These are phyloP conservation scores for Mobula birostris DNA, from an alignment of 2,113 vertebrate genomes.

Conservation along the genomic window DNA sequence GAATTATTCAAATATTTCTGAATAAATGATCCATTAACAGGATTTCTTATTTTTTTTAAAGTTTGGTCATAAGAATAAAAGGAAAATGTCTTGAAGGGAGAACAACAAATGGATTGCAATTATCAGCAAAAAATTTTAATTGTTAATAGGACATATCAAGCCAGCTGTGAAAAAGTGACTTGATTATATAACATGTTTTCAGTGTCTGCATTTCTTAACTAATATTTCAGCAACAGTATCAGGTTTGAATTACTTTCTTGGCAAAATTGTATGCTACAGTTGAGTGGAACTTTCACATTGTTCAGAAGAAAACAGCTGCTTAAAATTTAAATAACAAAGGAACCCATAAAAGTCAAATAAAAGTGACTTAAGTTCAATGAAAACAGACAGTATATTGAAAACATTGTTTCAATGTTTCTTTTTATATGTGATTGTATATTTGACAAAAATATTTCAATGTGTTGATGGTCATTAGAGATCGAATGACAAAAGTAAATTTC, in stretches of 20 bases:
- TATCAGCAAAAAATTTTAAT: background rate
- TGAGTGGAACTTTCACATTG: constrained; percentile 5
- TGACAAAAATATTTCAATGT: background rate
- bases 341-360: background rate
- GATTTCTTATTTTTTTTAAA: background rate
- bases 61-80: background rate
- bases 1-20: background rate
- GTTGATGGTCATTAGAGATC: background rate
- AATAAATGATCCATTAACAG: background rate
- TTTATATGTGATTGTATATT: background rate
- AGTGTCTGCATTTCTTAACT: background rate
- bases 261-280: background rate
- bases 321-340: constrained; percentile 9
- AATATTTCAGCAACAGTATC: background rate
- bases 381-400: background rate
- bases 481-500: no score
- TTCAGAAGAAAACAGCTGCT: constrained; percentile 18
- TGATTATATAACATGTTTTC: background rate
- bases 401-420: background rate
- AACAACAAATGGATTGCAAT: background rate
- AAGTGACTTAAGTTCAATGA: background rate
- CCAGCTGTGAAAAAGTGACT: background rate
- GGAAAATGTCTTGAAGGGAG: background rate
- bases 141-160: background rate
- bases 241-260: background rate